These are phyloP conservation scores for Lanius collurio DNA, from an alignment of 2,113 vertebrate species.

Conservation along the genomic window DNA sequence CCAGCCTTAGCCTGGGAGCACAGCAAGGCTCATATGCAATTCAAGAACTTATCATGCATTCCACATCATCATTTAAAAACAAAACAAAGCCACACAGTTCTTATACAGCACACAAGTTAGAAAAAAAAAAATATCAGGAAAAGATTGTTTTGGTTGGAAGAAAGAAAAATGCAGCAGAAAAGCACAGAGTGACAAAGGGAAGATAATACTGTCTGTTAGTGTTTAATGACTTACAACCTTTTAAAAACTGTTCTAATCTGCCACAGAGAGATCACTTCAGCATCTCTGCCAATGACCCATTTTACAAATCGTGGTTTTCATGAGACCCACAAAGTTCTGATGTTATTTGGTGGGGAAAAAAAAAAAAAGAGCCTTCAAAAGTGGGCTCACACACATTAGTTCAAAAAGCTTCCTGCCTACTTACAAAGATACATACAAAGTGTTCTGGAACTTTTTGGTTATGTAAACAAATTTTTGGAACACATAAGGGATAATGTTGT, in stretches of 20 bases:
- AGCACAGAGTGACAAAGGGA: neutral
- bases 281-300: neutral
- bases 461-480: conserved; percentile 65
- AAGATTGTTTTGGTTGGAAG: neutral
- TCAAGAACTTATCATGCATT: neutral
- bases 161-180: neutral
- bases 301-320: neutral
- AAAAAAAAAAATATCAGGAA: neutral
- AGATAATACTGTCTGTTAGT: neutral
- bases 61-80: neutral
- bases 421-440: conserved; percentile 40
- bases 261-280: neutral
- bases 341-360: neutral
- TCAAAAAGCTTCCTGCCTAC: conserved; percentile 44
- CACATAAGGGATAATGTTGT: neutral
- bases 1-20: neutral
- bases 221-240: conserved; percentile 5
- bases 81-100: neutral
- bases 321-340: neutral
- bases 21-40: neutral
- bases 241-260: neutral
- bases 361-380: neutral
- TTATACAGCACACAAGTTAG: neutral
- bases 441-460: conserved; percentile 47
- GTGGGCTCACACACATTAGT: neutral